A percentile compares a stretch with the other conserved stretches of the same genome.
These are phyloP conservation scores for Heterodera filipjevi DNA, from an alignment of 2,888 invertebrate genomes.

Conservation along the genomic window DNA sequence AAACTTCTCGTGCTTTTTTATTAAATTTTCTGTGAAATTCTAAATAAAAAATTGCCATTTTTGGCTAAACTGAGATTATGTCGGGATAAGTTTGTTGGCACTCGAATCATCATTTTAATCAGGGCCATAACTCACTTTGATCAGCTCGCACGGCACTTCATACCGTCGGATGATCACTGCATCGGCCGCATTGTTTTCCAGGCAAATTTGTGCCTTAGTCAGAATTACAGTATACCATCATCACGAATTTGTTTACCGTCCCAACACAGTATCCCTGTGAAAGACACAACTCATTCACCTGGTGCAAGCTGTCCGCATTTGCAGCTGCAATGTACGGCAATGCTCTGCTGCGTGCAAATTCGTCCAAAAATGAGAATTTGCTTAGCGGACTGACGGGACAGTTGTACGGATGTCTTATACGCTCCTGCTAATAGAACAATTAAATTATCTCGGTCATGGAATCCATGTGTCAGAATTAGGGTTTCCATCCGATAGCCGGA, in stretches of 20 bases:
- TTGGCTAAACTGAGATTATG: no score
- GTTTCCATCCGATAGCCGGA: no score
- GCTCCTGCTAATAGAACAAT: neutral
- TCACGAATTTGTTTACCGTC: neutral
- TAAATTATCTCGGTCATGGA: neutral
- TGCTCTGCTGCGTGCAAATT: conserved; percentile 38
- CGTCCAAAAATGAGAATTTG: conserved; percentile 27
- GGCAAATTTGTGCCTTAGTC: conserved; percentile 27
- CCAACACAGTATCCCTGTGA: neutral
- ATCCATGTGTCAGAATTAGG: neutral
- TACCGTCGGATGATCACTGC: conserved; percentile 30
- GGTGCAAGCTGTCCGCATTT: conserved; percentile 29
- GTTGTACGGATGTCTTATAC: conserved; percentile 19
- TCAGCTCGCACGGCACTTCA: conserved; percentile 30
- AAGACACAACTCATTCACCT: no score
- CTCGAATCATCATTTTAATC: no score
- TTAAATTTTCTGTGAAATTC: no score
- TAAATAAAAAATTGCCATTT: no score
- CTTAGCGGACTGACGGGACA: conserved; percentile 26
- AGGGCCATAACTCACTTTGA: conserved; percentile 19
- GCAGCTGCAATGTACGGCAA: conserved; percentile 39
- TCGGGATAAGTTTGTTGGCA: no score
- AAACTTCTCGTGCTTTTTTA: no score
- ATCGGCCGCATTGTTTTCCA: conserved; percentile 31
- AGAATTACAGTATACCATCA: neutral